These are phyloP conservation scores for Diprion similis DNA, from an alignment of 1,140 invertebrate species.

Conservation along the genomic window DNA sequence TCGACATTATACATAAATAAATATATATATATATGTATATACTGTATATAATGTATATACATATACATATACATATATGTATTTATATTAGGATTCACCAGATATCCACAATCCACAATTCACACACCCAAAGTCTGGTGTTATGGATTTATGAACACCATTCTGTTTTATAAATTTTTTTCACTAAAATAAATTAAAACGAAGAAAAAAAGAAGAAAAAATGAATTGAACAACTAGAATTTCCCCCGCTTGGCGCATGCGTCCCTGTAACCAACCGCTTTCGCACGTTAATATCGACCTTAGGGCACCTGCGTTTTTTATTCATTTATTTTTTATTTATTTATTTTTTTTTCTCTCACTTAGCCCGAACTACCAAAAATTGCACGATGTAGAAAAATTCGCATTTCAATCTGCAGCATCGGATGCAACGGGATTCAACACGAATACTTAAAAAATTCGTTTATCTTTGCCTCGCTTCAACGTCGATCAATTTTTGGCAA, in stretches of 20 bases:
- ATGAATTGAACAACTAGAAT: constrained; percentile 7
- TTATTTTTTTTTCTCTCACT: no score
- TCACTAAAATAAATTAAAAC: constrained; percentile 21
- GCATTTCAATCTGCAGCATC: no score
- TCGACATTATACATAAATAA: no score
- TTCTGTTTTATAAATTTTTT: constrained; percentile 28
- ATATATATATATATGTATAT: no score
- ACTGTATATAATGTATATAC: no score
- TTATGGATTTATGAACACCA: constrained; percentile 63
- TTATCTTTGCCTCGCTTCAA: no score
- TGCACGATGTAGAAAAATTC: background rate
- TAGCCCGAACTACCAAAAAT: background rate
- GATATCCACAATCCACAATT: constrained; percentile 8
- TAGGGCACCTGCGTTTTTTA: constrained; percentile 12
- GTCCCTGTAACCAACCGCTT: constrained; percentile 11
- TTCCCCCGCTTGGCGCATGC: constrained; percentile 16
- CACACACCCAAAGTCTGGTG: constrained; percentile 36
- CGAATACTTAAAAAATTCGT: no score
- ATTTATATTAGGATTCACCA: background rate
- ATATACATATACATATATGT: no score
- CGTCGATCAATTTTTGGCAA: no score
- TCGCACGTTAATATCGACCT: background rate
- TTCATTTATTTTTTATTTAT: no score
- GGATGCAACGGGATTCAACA: no score
- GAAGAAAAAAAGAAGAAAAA: constrained; percentile 15